A percentile compares a stretch with the other conserved stretches of the same genome.
phyloP scores from a whole-genome alignment of 2,113 vertebrate species.

The Diphyllodes magnificus region DNA sequence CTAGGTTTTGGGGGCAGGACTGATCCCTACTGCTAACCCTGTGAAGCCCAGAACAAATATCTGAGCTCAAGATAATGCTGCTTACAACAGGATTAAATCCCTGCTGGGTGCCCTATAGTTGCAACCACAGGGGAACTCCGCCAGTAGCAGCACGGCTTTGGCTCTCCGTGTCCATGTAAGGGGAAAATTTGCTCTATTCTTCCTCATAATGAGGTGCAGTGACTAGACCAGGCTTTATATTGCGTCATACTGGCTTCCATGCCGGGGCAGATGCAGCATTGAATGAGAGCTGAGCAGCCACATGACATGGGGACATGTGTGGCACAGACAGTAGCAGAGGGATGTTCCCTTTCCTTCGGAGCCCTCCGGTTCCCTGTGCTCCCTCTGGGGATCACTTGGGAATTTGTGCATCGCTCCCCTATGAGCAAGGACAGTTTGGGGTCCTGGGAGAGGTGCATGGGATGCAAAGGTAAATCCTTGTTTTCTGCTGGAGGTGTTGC shows the following conservation, averaged over 20 bases:
- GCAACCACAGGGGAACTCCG: background rate
- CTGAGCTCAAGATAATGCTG: conserved; percentile 51
- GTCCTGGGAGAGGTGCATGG: background rate
- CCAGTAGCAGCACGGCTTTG: background rate
- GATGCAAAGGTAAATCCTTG: background rate
- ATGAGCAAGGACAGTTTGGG: fast-evolving
- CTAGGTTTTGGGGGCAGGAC: conserved; percentile 12
- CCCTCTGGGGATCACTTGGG: background rate
- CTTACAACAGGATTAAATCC: conserved; percentile 60
- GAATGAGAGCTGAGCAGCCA: background rate
- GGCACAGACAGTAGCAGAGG: background rate
- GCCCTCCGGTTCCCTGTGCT: background rate
- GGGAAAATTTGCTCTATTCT: conserved; percentile 48
- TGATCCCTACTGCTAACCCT: conserved; percentile 48
- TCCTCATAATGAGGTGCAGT: conserved; percentile 35
- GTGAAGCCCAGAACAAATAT: conserved; percentile 49
- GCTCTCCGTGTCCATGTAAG: conserved; percentile 42
- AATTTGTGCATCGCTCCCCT: fast-evolving
- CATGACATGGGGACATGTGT: background rate
- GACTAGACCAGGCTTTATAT: background rate
- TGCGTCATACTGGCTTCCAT: background rate
- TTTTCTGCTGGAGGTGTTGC: background rate
- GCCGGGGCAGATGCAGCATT: background rate
- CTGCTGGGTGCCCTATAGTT: conserved; percentile 35
- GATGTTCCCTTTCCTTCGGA: background rate